Percentiles rank a stretch among this genome's conserved stretches.
These are phyloP conservation scores for Micrasema minimum DNA, from an alignment of 1,140 invertebrate species.

Conservation along the genomic window DNA sequence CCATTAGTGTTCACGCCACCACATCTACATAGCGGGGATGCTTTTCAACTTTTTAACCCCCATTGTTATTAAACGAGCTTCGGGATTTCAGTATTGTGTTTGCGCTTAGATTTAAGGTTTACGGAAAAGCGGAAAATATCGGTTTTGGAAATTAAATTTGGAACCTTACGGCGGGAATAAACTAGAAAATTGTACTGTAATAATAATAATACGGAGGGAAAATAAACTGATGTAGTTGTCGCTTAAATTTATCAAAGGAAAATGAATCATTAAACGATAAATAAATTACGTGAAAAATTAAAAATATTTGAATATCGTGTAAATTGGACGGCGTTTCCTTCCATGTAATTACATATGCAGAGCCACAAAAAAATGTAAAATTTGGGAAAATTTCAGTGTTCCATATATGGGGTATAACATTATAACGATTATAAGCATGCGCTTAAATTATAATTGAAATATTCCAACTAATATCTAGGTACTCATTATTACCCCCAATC, in stretches of 20 bases:
- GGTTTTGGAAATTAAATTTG: constrained; percentile 14
- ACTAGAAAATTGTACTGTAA: neutral
- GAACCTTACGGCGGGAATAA: neutral
- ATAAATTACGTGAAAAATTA: neutral
- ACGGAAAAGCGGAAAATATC: constrained; percentile 12
- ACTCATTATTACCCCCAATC: too few relatives aligned
- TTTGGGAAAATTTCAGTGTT: too few relatives aligned
- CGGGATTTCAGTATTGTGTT: constrained; percentile 4
- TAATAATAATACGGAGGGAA: neutral
- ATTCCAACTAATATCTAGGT: too few relatives aligned
- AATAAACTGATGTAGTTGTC: too few relatives aligned
- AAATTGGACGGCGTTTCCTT: too few relatives aligned
- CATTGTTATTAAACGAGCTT: constrained; percentile 18
- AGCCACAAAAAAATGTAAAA: too few relatives aligned
- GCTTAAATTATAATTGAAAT: too few relatives aligned
- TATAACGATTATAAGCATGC: too few relatives aligned
- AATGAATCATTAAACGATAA: neutral
- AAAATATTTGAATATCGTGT: too few relatives aligned
- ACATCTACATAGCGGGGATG: neutral
- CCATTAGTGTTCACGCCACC: constrained; percentile 14
- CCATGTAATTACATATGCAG: neutral
- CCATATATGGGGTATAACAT: too few relatives aligned
- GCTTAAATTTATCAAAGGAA: too few relatives aligned
- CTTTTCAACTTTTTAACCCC: constrained; percentile 15
- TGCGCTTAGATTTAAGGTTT: neutral